These are phyloP conservation scores for Embidobia sp. DNA, from an alignment of 2,888 invertebrate species.

Conservation along the genomic window DNA sequence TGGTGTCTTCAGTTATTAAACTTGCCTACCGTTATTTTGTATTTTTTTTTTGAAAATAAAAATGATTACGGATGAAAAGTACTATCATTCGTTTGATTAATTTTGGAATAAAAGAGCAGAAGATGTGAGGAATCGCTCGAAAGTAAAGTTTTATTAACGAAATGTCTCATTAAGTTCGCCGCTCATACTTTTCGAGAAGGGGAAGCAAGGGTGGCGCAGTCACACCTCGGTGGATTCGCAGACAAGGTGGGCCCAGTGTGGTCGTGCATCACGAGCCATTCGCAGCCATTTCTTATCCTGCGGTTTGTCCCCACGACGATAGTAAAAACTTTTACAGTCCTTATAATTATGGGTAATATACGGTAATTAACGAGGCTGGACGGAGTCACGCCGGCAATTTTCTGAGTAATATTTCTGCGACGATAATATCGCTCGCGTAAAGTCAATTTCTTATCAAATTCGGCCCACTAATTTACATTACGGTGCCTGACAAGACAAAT, in stretches of 20 bases:
- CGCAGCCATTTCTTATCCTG: constrained; percentile 65
- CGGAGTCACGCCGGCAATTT: constrained; percentile 81
- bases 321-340: constrained; percentile 82
- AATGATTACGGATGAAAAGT: too few species aligned
- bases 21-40: too few species aligned
- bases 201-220: constrained; percentile 63
- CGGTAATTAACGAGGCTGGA: constrained; percentile 81
- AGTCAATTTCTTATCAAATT: constrained; percentile 57
- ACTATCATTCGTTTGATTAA: too few species aligned
- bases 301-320: constrained; percentile 79
- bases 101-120: neutral
- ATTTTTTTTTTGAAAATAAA: too few species aligned
- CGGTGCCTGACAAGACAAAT: constrained; percentile 16
- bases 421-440: constrained; percentile 79
- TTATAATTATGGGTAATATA: constrained; percentile 82
- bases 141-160: constrained; percentile 70
- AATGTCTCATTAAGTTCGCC: constrained; percentile 71
- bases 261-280: constrained; percentile 78
- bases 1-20: too few species aligned
- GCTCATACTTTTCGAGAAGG: constrained; percentile 61
- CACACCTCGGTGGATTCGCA: constrained; percentile 76
- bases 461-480: constrained; percentile 46
- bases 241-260: constrained; percentile 78
- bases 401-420: constrained; percentile 80
- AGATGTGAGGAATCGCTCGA: neutral